These are phyloP conservation scores for Heliconius melpomene DNA, from an alignment of 1,140 invertebrate species.

Conservation along the genomic window DNA sequence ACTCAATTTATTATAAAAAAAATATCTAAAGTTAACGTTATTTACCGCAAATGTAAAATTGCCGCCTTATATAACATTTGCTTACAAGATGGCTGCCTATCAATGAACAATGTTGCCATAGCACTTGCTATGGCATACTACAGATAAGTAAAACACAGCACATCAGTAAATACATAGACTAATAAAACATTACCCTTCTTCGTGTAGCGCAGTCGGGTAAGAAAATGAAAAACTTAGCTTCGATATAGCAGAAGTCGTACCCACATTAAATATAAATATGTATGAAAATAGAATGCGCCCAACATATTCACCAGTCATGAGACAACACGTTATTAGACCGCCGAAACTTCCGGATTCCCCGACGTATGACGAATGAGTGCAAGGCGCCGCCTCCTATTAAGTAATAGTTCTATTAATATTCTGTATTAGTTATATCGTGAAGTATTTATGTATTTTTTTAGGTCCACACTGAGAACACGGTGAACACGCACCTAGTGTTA, in stretches of 20 bases:
- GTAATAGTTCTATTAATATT: conserved; percentile 17
- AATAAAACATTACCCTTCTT: too few relatives aligned
- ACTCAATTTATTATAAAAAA: too few relatives aligned
- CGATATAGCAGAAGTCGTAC: not conserved
- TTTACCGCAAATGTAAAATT: too few relatives aligned
- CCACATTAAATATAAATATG: not conserved
- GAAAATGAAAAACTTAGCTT: not conserved
- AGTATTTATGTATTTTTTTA: not conserved
- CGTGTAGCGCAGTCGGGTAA: too few relatives aligned
- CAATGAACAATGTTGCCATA: too few relatives aligned
- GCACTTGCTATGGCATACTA: too few relatives aligned
- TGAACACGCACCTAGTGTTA: not conserved
- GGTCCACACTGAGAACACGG: not conserved
- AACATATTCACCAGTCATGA: conserved; percentile 15
- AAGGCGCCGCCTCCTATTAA: conserved; percentile 15
- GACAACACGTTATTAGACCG: conserved; percentile 17
- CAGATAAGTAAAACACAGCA: too few relatives aligned
- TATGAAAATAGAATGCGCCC: conserved; percentile 11
- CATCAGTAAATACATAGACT: too few relatives aligned
- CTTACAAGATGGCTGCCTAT: too few relatives aligned
- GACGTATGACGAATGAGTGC: conserved; percentile 10
- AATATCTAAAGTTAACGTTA: too few relatives aligned
- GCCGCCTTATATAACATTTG: too few relatives aligned
- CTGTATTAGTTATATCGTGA: not conserved
- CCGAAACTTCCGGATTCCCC: conserved; percentile 16